These are phyloP conservation scores for Brachystomella parvula DNA, from an alignment of 1,140 invertebrate genomes.

Conservation along the genomic window DNA sequence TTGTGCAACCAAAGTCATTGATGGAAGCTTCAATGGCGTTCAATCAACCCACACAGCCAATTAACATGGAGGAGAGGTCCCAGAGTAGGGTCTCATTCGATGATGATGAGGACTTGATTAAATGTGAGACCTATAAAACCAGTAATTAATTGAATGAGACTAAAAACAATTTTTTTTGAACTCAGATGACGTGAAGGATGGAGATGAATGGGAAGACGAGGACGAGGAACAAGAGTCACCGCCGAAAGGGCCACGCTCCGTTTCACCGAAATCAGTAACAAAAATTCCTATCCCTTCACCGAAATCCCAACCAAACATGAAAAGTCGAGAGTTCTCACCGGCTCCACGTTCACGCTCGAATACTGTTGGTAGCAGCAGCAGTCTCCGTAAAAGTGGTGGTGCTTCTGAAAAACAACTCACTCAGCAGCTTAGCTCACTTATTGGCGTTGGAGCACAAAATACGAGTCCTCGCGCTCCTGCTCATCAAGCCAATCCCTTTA, in stretches of 20 bases:
- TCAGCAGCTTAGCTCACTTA: slow-evolving; percentile 18
- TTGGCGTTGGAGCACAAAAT: slow-evolving; percentile 5
- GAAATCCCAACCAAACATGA: not conserved
- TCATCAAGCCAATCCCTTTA: not conserved
- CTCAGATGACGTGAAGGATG: slow-evolving; percentile 15
- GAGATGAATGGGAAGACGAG: slow-evolving; percentile 8
- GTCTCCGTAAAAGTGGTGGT: not conserved
- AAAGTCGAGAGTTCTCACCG: not conserved
- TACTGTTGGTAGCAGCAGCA: not conserved
- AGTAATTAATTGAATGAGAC: no score
- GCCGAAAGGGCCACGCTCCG: not conserved
- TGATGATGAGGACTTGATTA: slow-evolving; percentile 6
- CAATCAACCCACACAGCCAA: slow-evolving; percentile 46
- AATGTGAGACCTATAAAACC: not conserved
- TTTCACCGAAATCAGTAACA: not conserved
- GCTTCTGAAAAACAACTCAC: slow-evolving; percentile 14
- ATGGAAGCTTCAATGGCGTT: slow-evolving; percentile 77
- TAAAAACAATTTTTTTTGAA: not conserved
- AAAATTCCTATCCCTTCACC: slow-evolving; percentile 10
- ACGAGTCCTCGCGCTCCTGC: not conserved
- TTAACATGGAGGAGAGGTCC: not conserved
- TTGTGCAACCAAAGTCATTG: slow-evolving; percentile 78
- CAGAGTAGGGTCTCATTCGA: slow-evolving; percentile 30
- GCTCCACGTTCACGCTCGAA: not conserved
- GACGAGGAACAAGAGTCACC: slow-evolving; percentile 17